Percentiles rank a stretch among this genome's conserved stretches.
Evolutionary conservation across 2,888 invertebrate species (phyloP).

Genomic region (Caenorhabditis afra): DNA sequence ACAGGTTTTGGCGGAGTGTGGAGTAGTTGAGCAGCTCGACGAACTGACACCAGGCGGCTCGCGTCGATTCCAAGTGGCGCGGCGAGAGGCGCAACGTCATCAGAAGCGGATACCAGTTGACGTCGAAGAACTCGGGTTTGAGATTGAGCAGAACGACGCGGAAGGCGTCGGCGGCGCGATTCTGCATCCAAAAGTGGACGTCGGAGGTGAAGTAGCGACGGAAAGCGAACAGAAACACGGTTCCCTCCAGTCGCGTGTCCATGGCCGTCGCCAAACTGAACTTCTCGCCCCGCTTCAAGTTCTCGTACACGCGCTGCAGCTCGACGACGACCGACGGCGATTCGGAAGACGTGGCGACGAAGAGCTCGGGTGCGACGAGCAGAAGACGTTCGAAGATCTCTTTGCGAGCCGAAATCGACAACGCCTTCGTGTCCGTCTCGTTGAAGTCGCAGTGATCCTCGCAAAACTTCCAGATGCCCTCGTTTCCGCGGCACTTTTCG

Average conservation of each 20-base stretch:
- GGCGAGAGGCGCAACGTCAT: conserved; percentile 32
- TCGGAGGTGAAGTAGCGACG: conserved; percentile 37
- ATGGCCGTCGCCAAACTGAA: conserved; percentile 41
- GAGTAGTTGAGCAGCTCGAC: conserved; percentile 18
- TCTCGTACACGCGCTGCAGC: conserved; percentile 41
- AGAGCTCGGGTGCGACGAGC: conserved; percentile 20
- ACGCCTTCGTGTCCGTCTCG: conserved; percentile 11
- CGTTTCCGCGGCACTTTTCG: conserved; percentile 7
- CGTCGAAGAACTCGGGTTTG: conserved; percentile 27
- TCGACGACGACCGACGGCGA: conserved; percentile 1
- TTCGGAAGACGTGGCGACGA: neutral
- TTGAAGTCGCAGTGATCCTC: conserved; percentile 36
- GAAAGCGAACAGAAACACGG: conserved; percentile 35
- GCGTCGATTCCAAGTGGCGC: conserved; percentile 3
- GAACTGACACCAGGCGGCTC: conserved; percentile 31
- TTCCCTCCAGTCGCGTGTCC: conserved; percentile 43
- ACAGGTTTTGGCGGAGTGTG: conserved; percentile 24
- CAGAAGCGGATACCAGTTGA: conserved; percentile 44
- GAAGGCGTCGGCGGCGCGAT: conserved; percentile 16
- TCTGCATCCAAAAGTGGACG: conserved; percentile 16
- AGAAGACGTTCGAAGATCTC: conserved; percentile 32
- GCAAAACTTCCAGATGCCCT: conserved; percentile 42
- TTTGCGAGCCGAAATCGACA: conserved; percentile 6
- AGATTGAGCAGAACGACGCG: conserved; percentile 20
- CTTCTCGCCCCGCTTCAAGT: conserved; percentile 29